Evolutionary conservation across 2,888 invertebrate genomes (phyloP).

Genomic region (Mythimna lalbum): DNA sequence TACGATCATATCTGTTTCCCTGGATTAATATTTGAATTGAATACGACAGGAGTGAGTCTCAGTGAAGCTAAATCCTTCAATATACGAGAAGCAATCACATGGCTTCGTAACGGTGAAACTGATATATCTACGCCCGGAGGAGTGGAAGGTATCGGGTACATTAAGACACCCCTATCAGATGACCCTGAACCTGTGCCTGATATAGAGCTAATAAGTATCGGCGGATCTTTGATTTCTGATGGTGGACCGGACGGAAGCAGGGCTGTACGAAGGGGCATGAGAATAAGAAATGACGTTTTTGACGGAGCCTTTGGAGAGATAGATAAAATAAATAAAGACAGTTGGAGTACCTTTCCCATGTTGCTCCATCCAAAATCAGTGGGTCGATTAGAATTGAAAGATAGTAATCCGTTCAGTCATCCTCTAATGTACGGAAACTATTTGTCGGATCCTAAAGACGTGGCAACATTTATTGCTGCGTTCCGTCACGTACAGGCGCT

Average conservation of each 20-base stretch:
- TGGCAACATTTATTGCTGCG: constrained; percentile 91
- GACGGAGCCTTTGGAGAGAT: constrained; percentile 90
- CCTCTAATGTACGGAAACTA: constrained; percentile 96
- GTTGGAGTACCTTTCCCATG: constrained; percentile 92
- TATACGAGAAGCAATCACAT: constrained; percentile 70
- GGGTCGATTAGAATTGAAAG: constrained; percentile 93
- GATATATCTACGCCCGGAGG: constrained; percentile 91
- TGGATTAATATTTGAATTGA: constrained; percentile 84
- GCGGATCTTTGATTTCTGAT: constrained; percentile 92
- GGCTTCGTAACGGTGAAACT: constrained; percentile 84
- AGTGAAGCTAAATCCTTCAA: constrained; percentile 71
- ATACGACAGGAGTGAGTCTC: constrained; percentile 80
- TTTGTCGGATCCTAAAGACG: constrained; percentile 91
- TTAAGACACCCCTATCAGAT: constrained; percentile 90
- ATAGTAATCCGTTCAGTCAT: constrained; percentile 93
- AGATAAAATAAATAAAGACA: constrained; percentile 85
- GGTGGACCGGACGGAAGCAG: constrained; percentile 84
- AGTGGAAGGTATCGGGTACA: constrained; percentile 92
- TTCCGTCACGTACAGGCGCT: constrained; percentile 92
- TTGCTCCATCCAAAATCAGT: constrained; percentile 94
- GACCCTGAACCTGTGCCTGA: constrained; percentile 92
- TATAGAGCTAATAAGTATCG: constrained; percentile 92
- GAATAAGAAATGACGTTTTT: constrained; percentile 90
- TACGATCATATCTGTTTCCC: constrained; percentile 92
- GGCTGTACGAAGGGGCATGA: constrained; percentile 88